Evolutionary conservation across 2,797 vertebrate species (phyloP).

Genomic region (Enteromius fasciolatus): DNA sequence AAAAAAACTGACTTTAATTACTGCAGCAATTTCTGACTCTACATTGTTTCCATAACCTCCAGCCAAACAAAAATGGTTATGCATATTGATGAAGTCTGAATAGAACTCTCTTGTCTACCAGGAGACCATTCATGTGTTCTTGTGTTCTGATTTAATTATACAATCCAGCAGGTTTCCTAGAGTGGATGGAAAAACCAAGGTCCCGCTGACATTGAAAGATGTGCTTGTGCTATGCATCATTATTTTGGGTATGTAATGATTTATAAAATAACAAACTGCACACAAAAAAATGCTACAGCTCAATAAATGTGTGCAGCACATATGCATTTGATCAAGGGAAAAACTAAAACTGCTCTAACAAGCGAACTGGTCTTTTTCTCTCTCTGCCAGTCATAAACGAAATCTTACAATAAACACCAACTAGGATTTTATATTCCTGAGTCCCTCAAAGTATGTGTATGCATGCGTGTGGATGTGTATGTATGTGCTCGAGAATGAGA

Average conservation of each 20-base stretch:
- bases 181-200: conserved; percentile 15
- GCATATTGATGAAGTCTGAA: conserved; percentile 39
- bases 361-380: not conserved
- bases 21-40: conserved; percentile 12
- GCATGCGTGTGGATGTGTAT: conserved; percentile 11
- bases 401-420: conserved; percentile 4
- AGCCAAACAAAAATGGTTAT: conserved; percentile 39
- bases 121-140: not conserved
- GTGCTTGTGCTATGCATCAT: conserved; percentile 9
- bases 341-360: not conserved
- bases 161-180: not conserved
- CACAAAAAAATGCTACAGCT: not conserved
- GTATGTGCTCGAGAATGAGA: conserved; percentile 7
- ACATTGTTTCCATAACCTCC: conserved; percentile 32
- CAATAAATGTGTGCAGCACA: not conserved
- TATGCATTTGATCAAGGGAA: conserved; percentile 1
- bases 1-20: conserved; percentile 45
- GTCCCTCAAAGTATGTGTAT: conserved; percentile 2
- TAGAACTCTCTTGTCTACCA: conserved; percentile 1
- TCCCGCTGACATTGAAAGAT: conserved; percentile 11
- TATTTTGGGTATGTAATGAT: not conserved
- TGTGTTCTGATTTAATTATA: conserved; percentile 8
- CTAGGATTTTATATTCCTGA: conserved; percentile 9
- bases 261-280: not conserved
- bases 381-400: not conserved